Base-by-base conservation (phyloP, 2,888 invertebrate genomes). In the Argyresthia goedartella region DNA sequence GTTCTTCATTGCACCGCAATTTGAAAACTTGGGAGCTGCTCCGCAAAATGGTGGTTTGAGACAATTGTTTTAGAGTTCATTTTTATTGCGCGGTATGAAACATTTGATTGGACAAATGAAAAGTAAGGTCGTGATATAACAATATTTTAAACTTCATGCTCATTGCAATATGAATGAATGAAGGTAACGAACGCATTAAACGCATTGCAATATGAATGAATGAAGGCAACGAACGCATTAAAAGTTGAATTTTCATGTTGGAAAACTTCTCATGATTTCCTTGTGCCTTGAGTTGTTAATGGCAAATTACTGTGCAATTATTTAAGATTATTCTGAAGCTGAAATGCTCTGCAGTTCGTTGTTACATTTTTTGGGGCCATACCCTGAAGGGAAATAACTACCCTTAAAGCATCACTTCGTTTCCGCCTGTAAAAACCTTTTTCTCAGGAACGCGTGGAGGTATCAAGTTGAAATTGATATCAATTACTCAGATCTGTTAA, bases 271-370 rank as follows among this genome's bases (percentile, higher is more conserved):
- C 69, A 66, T 70, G 69, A 71, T 72, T 69, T 73, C 68, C 66
- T 64, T 70, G 68, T 71, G 68, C 62, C 69, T 69, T 67, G 59
- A 73, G 72, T 72, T 73, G 67, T 62, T 73, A 73, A 73, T 74
- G 71, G 71, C 75, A 72, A 73, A 72, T 73, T 73, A 72, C 72
- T 67, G 71, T 70, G 70, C 71, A 73, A 71, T 71, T 69, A 69
- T 69, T 43, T 10, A 36, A 15, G 36, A 48, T 35, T 36, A 8
- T 10, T 7, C 9, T 14, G 9, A 16, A 44, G 10, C 16, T 44
- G 4, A 41, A 41, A 41, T 25, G 25, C 25, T 25, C 25, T 4
- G 25, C 25, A 25, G 25, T 25, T 25, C 2, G 25, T 25, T 25
- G 25, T 25, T 6, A 25, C 25, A 25, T 25, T 25, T 25, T 25